These are phyloP conservation scores for Neopipo cinnamomea DNA, from an alignment of 2,113 vertebrate genomes.

Conservation along the genomic window DNA sequence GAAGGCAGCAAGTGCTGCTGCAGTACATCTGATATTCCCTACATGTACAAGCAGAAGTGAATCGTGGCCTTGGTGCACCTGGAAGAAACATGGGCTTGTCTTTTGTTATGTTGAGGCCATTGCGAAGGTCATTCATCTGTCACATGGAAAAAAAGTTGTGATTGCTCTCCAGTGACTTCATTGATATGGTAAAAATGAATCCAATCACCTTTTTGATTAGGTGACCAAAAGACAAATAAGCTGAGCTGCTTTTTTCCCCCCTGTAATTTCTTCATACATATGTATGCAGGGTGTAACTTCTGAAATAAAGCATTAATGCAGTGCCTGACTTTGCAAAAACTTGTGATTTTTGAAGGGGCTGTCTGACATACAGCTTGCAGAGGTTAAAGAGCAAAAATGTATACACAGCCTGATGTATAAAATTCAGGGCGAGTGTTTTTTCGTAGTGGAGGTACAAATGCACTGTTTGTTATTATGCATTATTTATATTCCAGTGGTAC, in stretches of 20 bases:
- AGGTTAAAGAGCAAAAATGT: constrained; percentile 23
- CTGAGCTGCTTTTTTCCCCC: background rate
- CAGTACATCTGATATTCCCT: background rate
- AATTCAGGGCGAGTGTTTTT: background rate
- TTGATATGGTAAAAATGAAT: background rate
- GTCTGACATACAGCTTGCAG: background rate
- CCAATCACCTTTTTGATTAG: constrained; percentile 29
- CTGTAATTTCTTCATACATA: constrained; percentile 42
- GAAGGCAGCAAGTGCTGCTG: background rate
- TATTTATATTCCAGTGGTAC: background rate
- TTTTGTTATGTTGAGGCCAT: background rate
- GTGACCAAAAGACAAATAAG: constrained; percentile 37
- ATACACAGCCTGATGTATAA: background rate
- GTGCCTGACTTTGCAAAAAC: constrained; percentile 36
- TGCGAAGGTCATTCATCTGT: background rate
- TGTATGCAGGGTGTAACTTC: constrained; percentile 7
- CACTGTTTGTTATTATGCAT: background rate
- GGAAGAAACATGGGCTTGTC: background rate
- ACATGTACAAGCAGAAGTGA: background rate
- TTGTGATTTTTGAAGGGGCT: background rate
- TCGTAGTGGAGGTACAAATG: background rate
- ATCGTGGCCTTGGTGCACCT: background rate
- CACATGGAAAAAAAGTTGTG: background rate
- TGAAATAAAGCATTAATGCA: constrained; percentile 10
- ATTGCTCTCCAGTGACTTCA: background rate